Percentiles rank a stretch among this genome's conserved stretches.
phyloP scores from a whole-genome alignment of 2,113 vertebrate species.

The Triplophysa dalaica region DNA sequence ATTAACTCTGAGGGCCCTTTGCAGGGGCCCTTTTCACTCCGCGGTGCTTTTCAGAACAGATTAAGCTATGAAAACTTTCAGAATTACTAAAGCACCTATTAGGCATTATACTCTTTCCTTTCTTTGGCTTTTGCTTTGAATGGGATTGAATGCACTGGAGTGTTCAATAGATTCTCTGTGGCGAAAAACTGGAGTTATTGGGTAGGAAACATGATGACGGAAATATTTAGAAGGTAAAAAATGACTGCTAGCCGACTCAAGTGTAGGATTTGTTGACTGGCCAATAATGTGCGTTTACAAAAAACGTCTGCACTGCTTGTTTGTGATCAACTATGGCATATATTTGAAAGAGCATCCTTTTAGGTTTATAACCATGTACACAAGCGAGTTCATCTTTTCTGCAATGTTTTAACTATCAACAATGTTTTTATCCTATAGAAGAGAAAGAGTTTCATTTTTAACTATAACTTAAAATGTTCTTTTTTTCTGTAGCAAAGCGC shows the following conservation, averaged over 20 bases:
- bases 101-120: constrained; percentile 74
- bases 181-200: constrained; percentile 43
- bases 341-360: too few species aligned
- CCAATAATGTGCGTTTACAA: background rate
- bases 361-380: too few species aligned
- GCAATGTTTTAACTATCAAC: background rate
- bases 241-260: background rate
- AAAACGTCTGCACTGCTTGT: background rate
- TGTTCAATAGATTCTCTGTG: constrained; percentile 59
- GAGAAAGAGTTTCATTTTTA: background rate
- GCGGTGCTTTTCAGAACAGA: constrained; percentile 97
- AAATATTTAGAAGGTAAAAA: constrained; percentile 15
- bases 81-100: constrained; percentile 98
- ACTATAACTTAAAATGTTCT: background rate
- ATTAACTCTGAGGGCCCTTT: constrained; percentile 99
- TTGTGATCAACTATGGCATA: background rate
- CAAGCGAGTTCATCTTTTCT: too few species aligned
- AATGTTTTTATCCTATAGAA: background rate
- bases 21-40: constrained; percentile 86
- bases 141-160: constrained; percentile 62
- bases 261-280: background rate
- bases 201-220: constrained; percentile 34
- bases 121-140: constrained; percentile 68
- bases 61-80: constrained; percentile 98
- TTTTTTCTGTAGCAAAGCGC: background rate